Base-by-base conservation (phyloP, 2,797 vertebrate species). In the Tamandua tetradactyla region DNA sequence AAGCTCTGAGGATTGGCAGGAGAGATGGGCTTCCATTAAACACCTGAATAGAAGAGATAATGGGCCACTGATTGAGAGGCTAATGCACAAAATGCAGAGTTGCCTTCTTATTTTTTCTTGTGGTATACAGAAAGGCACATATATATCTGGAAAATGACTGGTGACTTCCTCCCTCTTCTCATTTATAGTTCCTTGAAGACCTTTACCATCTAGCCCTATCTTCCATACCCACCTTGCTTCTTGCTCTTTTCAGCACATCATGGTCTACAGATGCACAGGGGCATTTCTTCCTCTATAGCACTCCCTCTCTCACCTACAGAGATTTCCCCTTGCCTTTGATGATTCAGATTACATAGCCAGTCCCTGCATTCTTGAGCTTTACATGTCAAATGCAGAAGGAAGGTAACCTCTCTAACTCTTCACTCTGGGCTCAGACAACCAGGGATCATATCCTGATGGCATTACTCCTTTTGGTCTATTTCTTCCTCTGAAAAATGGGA, bases 21-120 rank as follows among this genome's bases (percentile, higher is more conserved):
- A 80, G 81, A 95, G n/a, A 92, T 81, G 76, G 68, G 66, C 84
- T 94, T 84, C 82, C 79, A 87, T 68, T 92, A 86, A 95, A 96
- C 92, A 95, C 82, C 96, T 92, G 87, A 94, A 61, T 64, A 37
- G 87, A 82, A 0, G 37, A 97, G 95, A 95, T 93, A 95, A 95
- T 76, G 59, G 88, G 74, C 84, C 27, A 47, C 93, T 86, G 84
- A 95, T 62, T 47, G 84, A 93, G 89, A 89, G 78, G 74, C 82
- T 80, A 80, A 79, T 11, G 0, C 40, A 69, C 55, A 74, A 94
- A 90, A 87, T 61, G 13, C 13, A 61, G 47, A 7, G 61, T 49
- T 35, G 42, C 76, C 84, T 89, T 83, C 75, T 87, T 89, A 66
- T 94, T 94, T 72, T 72, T 87, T 57, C 89, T 83, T 57, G 37